Conservation (phyloP, 2,888 invertebrate genomes). For the Spisula subtruncata region DNA sequence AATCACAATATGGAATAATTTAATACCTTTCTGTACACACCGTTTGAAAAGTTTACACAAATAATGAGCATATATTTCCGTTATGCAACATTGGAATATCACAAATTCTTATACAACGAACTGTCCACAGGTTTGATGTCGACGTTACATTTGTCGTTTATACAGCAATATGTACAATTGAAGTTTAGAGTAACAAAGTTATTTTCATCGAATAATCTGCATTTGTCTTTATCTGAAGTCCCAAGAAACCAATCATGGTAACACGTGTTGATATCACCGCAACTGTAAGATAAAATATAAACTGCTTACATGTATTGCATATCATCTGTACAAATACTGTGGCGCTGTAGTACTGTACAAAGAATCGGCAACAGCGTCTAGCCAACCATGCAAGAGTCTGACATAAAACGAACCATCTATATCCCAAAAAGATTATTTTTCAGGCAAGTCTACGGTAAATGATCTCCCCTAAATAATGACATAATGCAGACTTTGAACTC, state of each 20-base stretch:
- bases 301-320: no score
- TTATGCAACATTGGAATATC: background rate
- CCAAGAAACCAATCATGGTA: constrained; percentile 63
- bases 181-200: constrained; percentile 43
- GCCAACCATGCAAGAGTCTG: no score
- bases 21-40: no score
- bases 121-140: constrained; percentile 38
- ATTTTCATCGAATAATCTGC: constrained; percentile 46
- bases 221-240: constrained; percentile 60
- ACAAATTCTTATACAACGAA: constrained; percentile 32
- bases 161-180: constrained; percentile 68
- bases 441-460: no score
- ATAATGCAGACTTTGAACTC: no score
- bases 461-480: no score
- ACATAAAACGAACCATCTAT: no score
- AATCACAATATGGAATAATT: no score
- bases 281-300: constrained; percentile 28
- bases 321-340: no score
- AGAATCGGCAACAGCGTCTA: no score
- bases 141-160: constrained; percentile 53
- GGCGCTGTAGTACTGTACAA: no score
- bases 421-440: no score
- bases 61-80: background rate
- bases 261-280: constrained; percentile 49
- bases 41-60: background rate